Base-by-base conservation (phyloP, 2,113 vertebrate genomes). In the Zootoca vivipara region DNA sequence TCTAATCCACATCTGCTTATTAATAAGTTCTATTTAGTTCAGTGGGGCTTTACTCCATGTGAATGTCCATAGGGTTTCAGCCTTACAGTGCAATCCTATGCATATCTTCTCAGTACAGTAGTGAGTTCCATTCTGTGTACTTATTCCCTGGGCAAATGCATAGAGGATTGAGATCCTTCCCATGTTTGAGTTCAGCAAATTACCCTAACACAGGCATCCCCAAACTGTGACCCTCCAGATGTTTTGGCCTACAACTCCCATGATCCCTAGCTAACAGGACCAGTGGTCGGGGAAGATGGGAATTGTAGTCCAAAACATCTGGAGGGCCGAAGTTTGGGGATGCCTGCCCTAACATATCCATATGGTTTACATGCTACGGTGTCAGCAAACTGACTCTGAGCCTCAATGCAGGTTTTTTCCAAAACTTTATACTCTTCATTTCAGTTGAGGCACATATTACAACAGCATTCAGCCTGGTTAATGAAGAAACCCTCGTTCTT, bases 301-400 rank as follows among this genome's bases (percentile, higher is more conserved):
- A n/a, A n/a, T n/a, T n/a, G n/a, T n/a, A n/a, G n/a, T n/a, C n/a
- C n/a, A n/a, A n/a, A n/a, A n/a, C n/a, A n/a, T n/a, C n/a, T n/a
- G n/a, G n/a, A n/a, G n/a, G n/a, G n/a, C n/a, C n/a, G n/a, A n/a
- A n/a, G n/a, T n/a, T n/a, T n/a, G n/a, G n/a, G n/a, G n/a, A n/a
- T n/a, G n/a, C n/a, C n/a, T n/a, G n/a, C n/a, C n/a, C n/a, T n/a
- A n/a, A n/a, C n/a, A n/a, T n/a, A n/a, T 18, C 13, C 78, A 12
- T 12, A 33, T 79, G 1, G 5, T 3, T 0, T 77, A 26, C 30
- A 10, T 0, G 0, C 30, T 24, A 62, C 40, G 35, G 26, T 26
- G 2, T 81, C 20, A 0, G 0, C 18, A 87, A 7, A 52, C 28
- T 62, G 18, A 3, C 83, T 42, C 56, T 65, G 1, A 28, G 91